Percentiles rank a stretch among this genome's conserved stretches.
phyloP scores from a whole-genome alignment of 2,888 invertebrate genomes.

The Gisinianus flammeolus region DNA sequence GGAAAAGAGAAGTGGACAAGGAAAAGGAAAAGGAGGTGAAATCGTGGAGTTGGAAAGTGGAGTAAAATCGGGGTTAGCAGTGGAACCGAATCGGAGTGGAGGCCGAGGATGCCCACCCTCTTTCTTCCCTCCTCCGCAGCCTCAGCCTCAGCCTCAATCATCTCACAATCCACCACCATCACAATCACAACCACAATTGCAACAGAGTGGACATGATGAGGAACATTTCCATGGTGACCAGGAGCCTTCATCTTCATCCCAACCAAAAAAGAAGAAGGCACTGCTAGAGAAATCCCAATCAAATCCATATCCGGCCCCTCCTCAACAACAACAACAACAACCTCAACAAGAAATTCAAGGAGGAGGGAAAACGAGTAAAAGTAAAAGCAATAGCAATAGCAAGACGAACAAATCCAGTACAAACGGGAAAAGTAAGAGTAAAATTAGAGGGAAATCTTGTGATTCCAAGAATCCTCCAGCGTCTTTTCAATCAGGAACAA shows the following conservation, averaged over 20 bases:
- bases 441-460: background rate
- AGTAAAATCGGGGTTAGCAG: constrained; percentile 13
- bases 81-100: constrained; percentile 43
- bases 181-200: background rate
- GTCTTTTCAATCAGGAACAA: too few species aligned
- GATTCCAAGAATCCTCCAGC: too few species aligned
- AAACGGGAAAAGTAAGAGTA: background rate
- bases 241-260: too few species aligned
- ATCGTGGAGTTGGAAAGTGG: background rate
- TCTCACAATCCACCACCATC: background rate
- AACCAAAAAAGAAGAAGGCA: too few species aligned
- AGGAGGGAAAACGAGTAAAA: too few species aligned
- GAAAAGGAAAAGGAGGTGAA: background rate
- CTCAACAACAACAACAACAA: background rate
- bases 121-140: constrained; percentile 2
- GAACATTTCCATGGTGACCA: too few species aligned
- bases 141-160: constrained; percentile 3
- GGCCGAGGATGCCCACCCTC: constrained; percentile 39
- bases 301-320: too few species aligned
- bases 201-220: too few species aligned
- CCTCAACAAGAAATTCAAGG: too few species aligned
- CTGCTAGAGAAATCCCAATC: too few species aligned
- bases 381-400: background rate
- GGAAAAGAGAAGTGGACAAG: background rate
- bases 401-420: background rate